Evolutionary conservation across 1,140 invertebrate genomes (phyloP).

Genomic region (Cotesia chilonis): DNA sequence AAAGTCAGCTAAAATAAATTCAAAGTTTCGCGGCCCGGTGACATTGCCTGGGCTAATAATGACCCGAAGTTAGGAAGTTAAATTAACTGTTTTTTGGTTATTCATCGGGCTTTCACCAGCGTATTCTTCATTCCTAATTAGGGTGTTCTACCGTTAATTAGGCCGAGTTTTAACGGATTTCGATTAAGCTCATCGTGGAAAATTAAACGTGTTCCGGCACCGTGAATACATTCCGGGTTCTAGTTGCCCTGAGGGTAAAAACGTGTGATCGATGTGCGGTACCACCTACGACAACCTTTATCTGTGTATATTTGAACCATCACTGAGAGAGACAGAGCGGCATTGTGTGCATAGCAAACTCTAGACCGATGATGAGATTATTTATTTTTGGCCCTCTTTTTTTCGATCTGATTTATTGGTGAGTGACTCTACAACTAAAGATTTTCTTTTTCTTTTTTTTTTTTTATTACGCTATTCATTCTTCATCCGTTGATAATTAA

Average conservation of each 20-base stretch:
- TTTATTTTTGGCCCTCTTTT: conserved; percentile 14
- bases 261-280: conserved; percentile 16
- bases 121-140: conserved; percentile 22
- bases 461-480: too few species aligned
- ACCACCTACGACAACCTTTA: not conserved
- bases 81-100: too few species aligned
- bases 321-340: not conserved
- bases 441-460: too few species aligned
- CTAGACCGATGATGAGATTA: conserved; percentile 18
- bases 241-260: conserved; percentile 12
- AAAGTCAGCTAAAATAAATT: too few species aligned
- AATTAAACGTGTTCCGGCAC: conserved; percentile 17
- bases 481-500: too few species aligned
- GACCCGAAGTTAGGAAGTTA: too few species aligned
- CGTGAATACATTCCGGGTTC: conserved; percentile 19
- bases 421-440: not conserved
- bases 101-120: not conserved
- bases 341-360: not conserved
- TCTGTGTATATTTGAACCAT: not conserved
- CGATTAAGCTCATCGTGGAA: conserved; percentile 16
- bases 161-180: conserved; percentile 22
- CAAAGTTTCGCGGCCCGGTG: too few species aligned
- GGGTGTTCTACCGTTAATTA: conserved; percentile 13
- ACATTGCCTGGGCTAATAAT: too few species aligned
- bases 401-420: conserved; percentile 7